Evolutionary conservation across 2,888 invertebrate genomes (phyloP).

Genomic region (Caenorhabditis drosophilae): DNA sequence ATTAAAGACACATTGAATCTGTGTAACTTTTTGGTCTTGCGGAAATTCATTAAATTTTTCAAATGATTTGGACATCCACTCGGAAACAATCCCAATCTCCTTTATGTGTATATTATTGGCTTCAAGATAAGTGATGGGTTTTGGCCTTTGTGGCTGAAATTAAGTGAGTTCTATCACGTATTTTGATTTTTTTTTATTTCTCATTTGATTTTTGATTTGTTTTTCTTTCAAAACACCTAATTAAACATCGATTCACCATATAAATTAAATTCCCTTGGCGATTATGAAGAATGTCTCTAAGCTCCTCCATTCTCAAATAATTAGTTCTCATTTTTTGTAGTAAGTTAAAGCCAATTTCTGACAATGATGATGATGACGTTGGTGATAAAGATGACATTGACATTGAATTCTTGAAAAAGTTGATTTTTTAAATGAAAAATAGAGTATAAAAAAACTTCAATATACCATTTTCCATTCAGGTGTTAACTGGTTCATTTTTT

Average conservation of each 20-base stretch:
- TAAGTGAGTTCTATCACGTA: background rate
- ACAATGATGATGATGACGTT: too few species aligned
- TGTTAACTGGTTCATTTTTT: too few species aligned
- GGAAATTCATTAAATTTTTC: conserved; percentile 24
- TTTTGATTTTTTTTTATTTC: too few species aligned
- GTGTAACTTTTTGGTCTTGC: conserved; percentile 37
- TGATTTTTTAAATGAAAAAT: background rate
- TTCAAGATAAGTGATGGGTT: conserved; percentile 42
- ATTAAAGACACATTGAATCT: background rate
- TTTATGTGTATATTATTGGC: conserved; percentile 40
- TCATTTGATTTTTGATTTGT: too few species aligned
- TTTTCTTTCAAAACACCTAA: too few species aligned
- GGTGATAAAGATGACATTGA: too few species aligned
- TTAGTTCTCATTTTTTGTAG: background rate
- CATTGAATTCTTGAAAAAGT: background rate
- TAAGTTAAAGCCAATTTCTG: too few species aligned
- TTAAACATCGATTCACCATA: conserved; percentile 31
- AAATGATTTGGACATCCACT: conserved; percentile 43
- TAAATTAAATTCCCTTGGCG: conserved; percentile 31
- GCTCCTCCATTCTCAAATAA: too few species aligned
- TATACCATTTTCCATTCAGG: too few species aligned
- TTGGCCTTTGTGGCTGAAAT: conserved; percentile 32
- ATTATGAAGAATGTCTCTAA: conserved; percentile 40
- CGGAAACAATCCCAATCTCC: conserved; percentile 40
- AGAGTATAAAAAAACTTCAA: too few species aligned